Conservation (phyloP, 2,888 invertebrate species). For the Pristionchus japonicus region DNA sequence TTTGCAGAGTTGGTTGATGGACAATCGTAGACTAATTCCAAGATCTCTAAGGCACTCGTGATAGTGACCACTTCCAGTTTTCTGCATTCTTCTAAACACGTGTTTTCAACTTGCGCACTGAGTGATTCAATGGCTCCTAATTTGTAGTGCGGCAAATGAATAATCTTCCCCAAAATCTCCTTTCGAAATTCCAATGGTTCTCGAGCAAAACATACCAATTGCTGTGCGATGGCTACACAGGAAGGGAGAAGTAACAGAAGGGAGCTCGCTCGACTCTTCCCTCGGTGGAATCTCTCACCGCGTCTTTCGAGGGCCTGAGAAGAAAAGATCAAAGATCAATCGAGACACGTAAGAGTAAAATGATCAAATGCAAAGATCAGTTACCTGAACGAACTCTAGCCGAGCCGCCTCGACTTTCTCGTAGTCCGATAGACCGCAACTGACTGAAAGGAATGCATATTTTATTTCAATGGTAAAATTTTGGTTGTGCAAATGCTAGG, state of each 20-base stretch:
- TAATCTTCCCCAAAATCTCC: too few relatives aligned
- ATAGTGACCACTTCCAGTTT: background rate
- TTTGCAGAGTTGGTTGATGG: too few relatives aligned
- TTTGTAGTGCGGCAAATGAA: too few relatives aligned
- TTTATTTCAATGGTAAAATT: background rate
- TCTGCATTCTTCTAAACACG: background rate
- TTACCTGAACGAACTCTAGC: slow-evolving; percentile 51
- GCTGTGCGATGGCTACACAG: slow-evolving; percentile 61
- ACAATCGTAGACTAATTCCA: too few relatives aligned
- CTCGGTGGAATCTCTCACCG: slow-evolving; percentile 44
- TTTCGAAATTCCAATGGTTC: background rate
- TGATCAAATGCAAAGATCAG: background rate
- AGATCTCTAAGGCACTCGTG: background rate
- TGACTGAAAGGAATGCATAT: slow-evolving; percentile 48
- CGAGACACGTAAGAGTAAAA: too few relatives aligned
- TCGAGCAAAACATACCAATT: slow-evolving; percentile 53
- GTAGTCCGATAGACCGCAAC: slow-evolving; percentile 53
- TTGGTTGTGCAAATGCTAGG: too few relatives aligned
- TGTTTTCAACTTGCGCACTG: too few relatives aligned
- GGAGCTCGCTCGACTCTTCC: slow-evolving; percentile 63
- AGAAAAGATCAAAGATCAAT: slow-evolving; percentile 5
- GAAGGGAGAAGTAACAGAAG: slow-evolving; percentile 66
- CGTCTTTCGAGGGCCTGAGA: slow-evolving; percentile 55
- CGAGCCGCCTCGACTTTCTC: slow-evolving; percentile 58
- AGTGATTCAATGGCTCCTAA: too few relatives aligned